A percentile compares a stretch with the other conserved stretches of the same genome.
These are phyloP conservation scores for Merodon equestris DNA, from an alignment of 2,888 invertebrate genomes.

Conservation along the genomic window DNA sequence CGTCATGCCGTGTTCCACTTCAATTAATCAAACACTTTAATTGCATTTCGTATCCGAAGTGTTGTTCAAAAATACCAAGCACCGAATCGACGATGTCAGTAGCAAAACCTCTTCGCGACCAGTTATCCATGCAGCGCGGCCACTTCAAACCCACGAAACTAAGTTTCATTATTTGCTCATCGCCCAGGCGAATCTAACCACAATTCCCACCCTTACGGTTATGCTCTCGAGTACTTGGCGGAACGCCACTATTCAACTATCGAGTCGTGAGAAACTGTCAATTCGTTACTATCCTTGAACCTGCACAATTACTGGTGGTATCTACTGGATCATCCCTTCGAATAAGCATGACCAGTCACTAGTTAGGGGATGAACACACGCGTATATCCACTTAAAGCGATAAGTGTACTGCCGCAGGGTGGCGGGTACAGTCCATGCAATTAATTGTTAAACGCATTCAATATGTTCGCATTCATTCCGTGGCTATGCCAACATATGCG, in stretches of 20 bases:
- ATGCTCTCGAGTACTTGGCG: constrained; percentile 34
- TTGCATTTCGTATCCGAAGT: constrained; percentile 38
- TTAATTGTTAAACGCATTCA: constrained; percentile 57
- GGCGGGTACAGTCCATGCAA: constrained; percentile 53
- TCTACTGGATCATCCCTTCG: constrained; percentile 58
- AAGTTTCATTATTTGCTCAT: constrained; percentile 44
- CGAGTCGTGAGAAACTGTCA: constrained; percentile 58
- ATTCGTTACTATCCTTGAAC: constrained; percentile 38
- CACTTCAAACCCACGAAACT: constrained; percentile 10
- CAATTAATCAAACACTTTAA: constrained; percentile 61
- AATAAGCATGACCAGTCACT: constrained; percentile 9
- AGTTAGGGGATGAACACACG: constrained; percentile 34
- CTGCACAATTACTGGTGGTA: constrained; percentile 26
- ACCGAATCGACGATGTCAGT: constrained; percentile 39
- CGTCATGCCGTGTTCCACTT: constrained; percentile 66
- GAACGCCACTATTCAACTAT: constrained; percentile 29
- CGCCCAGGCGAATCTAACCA: constrained; percentile 30
- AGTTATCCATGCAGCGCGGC: no score
- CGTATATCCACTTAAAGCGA: constrained; percentile 61
- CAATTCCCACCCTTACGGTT: constrained; percentile 25
- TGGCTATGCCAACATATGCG: constrained; percentile 59
- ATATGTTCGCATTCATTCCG: constrained; percentile 50
- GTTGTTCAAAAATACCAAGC: constrained; percentile 29
- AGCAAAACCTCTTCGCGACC: constrained; percentile 21
- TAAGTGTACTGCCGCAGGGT: constrained; percentile 58